A percentile compares a stretch with the other conserved stretches of the same genome.
Conservation (phyloP, 2,797 vertebrate genomes). For the Fratercula arctica region DNA sequence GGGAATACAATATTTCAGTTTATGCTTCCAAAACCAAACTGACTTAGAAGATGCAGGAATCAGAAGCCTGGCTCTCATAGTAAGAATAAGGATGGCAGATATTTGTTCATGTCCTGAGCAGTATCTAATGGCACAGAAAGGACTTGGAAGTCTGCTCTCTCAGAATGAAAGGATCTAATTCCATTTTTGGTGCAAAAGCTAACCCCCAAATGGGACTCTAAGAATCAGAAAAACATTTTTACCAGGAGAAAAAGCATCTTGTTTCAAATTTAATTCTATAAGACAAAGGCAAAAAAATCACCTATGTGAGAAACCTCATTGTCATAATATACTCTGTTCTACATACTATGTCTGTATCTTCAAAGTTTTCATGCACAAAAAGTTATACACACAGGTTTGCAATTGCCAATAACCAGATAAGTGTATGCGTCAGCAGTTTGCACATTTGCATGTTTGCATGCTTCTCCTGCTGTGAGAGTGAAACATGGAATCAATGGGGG, state of each 20-base stretch:
- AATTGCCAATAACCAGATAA: neutral
- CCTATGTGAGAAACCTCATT: neutral
- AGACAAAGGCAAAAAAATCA: neutral
- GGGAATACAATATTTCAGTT: neutral
- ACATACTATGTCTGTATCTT: neutral
- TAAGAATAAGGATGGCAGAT: neutral
- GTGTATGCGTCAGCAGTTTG: neutral
- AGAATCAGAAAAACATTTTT: neutral
- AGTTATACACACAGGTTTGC: neutral
- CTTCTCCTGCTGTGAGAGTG: neutral
- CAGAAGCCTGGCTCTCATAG: neutral
- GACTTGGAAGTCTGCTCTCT: neutral
- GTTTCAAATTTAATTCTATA: neutral
- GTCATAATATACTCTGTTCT: neutral
- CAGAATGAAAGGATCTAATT: neutral
- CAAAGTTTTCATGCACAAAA: neutral
- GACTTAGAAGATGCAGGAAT: neutral
- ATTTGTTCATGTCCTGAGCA: neutral
- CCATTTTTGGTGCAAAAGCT: neutral
- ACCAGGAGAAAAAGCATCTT: neutral
- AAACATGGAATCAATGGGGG: neutral
- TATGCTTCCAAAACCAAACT: neutral
- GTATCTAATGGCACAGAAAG: neutral
- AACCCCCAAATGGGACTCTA: neutral
- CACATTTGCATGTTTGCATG: neutral